These are phyloP conservation scores for Dicrostonyx torquatus DNA, from an alignment of 2,797 vertebrate species.

Conservation along the genomic window DNA sequence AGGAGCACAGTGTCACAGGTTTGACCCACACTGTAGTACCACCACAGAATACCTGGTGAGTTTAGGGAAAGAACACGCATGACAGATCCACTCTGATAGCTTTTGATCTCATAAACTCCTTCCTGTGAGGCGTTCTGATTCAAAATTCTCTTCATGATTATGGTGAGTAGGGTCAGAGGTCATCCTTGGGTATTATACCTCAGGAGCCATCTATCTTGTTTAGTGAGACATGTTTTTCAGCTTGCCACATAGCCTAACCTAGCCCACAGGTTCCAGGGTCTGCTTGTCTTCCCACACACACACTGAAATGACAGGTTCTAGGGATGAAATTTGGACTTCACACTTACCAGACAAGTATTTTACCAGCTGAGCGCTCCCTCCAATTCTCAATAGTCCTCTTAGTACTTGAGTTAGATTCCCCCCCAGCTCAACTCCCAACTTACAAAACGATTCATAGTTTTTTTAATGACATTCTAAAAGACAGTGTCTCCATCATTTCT, in stretches of 20 bases:
- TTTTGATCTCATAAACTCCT: background rate
- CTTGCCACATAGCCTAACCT: background rate
- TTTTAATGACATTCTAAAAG: background rate
- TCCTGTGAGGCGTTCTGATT: conserved; percentile 41
- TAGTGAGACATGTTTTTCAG: background rate
- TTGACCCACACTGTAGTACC: accelerated
- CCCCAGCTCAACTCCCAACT: background rate
- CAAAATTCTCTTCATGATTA: background rate
- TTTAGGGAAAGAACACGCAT: background rate
- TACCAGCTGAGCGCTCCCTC: background rate
- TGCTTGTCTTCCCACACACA: background rate
- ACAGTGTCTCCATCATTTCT: background rate
- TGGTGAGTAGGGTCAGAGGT: background rate
- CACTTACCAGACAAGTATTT: background rate
- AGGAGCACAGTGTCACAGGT: background rate
- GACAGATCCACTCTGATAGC: background rate
- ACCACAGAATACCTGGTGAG: background rate
- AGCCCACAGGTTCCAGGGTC: background rate
- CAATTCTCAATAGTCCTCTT: background rate
- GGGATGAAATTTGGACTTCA: background rate
- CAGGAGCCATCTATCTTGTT: background rate
- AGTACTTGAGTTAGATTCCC: background rate
- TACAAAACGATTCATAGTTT: background rate
- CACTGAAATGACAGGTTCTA: background rate
- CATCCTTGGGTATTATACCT: background rate